Evolutionary conservation across 2,888 invertebrate genomes (phyloP).

Genomic region (Crepidodera aurea): DNA sequence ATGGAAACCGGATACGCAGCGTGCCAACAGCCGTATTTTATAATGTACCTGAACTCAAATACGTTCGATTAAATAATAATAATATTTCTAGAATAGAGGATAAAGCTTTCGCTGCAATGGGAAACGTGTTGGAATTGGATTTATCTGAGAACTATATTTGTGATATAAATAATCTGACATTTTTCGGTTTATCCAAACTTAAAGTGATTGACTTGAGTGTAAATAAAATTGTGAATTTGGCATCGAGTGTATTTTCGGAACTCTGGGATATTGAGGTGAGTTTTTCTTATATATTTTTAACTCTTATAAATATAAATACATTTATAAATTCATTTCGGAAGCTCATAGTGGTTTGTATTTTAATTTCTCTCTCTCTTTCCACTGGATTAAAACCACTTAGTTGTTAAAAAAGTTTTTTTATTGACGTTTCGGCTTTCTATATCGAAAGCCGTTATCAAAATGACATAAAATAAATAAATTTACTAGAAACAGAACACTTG

Average conservation of each 20-base stretch:
- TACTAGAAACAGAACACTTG: no score
- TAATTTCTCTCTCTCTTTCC: no score
- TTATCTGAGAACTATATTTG: constrained; percentile 80
- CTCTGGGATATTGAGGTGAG: constrained; percentile 67
- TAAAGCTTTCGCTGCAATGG: constrained; percentile 79
- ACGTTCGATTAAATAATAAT: constrained; percentile 85
- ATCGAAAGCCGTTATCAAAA: no score
- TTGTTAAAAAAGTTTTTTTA: no score
- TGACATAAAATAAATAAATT: no score
- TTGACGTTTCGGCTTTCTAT: no score
- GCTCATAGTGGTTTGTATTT: no score
- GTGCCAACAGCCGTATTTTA: constrained; percentile 77
- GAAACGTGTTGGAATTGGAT: constrained; percentile 80
- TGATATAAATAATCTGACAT: constrained; percentile 78
- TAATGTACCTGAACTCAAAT: constrained; percentile 74
- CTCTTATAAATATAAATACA: no score
- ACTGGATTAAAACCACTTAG: no score
- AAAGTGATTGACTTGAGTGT: constrained; percentile 76
- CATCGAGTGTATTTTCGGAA: constrained; percentile 81
- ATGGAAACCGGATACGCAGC: constrained; percentile 79
- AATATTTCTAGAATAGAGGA: constrained; percentile 85
- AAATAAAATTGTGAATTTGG: constrained; percentile 80
- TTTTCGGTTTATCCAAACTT: constrained; percentile 78
- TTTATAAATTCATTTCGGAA: no score
- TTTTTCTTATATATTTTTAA: no score